phyloP scores from a whole-genome alignment of 2,797 vertebrate genomes.

The Labroides dimidiatus region DNA sequence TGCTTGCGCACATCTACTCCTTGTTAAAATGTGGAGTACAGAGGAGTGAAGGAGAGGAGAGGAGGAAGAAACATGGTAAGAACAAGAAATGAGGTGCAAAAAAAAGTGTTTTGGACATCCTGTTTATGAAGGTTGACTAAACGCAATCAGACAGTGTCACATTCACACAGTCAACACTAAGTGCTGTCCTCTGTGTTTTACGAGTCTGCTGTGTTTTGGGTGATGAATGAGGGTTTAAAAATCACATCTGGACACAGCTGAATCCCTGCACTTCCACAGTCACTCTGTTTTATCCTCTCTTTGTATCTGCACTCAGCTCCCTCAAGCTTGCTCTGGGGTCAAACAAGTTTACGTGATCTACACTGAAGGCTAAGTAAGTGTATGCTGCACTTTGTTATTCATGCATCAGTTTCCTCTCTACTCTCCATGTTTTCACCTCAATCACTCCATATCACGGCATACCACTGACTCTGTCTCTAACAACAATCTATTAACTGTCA shows the following conservation, averaged over 20 bases:
- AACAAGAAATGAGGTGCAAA: background rate
- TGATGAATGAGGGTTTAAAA: slow-evolving; percentile 30
- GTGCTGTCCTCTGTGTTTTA: slow-evolving; percentile 14
- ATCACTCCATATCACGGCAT: slow-evolving; percentile 25
- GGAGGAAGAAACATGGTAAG: background rate
- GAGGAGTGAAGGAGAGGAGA: background rate
- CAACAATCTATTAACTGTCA: slow-evolving; percentile 37
- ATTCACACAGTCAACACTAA: slow-evolving; percentile 3
- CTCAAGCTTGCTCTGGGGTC: slow-evolving; percentile 27
- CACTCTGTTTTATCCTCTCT: slow-evolving; percentile 17
- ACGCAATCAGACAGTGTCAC: slow-evolving; percentile 33
- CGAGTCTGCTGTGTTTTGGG: slow-evolving; percentile 13
- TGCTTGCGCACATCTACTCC: background rate
- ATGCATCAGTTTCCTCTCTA: slow-evolving; percentile 13
- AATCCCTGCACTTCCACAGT: slow-evolving; percentile 2
- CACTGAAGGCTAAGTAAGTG: slow-evolving; percentile 7
- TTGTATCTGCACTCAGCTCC: slow-evolving; percentile 18
- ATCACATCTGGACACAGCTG: slow-evolving; percentile 24
- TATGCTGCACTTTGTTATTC: slow-evolving; percentile 20
- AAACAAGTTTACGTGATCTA: slow-evolving; percentile 27
- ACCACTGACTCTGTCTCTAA: slow-evolving; percentile 10
- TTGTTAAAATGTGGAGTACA: background rate
- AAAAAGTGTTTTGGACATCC: slow-evolving; percentile 23
- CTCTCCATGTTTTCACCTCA: slow-evolving; percentile 14
- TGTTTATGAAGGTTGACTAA: slow-evolving; percentile 22